Evolutionary conservation across 2,113 vertebrate species (phyloP), one percentile per base, ranked within the genome.

Genomic region (Notothenia coriiceps): DNA sequence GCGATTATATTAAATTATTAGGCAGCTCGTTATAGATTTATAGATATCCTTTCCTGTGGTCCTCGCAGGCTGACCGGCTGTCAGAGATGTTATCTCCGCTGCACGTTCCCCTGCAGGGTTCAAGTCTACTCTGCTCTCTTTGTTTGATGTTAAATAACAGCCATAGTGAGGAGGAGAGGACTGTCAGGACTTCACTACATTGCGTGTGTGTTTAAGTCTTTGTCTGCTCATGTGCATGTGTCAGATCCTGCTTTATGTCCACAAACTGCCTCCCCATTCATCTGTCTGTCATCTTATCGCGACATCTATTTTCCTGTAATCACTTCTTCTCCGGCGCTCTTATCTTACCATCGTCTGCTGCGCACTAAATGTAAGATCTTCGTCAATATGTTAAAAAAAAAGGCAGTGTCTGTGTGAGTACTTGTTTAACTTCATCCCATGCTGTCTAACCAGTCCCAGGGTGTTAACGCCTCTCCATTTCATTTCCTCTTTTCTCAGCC

Each of bases 221-320:
- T 79, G 84, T 50, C 47, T 62, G 40, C 54, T 61, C 52, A 18
- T 82, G 70, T 83, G 82, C 57, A 52, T 71, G 77, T 83, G 76
- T 86, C 75, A 60, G 82, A 69, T 70, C 46, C 77, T 80, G 68
- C 52, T 77, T 88, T 78, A 60, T 80, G 65, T 50, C 67, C 62
- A 63, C 72, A 87, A 57, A 85, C 80, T 54, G 29, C 68, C 20
- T 57, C 60, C 47, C 51, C 66, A 83, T 85, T 89, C 85, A 88
- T 86, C 76, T 61, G 84, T 77, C 82, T 77, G 86, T 85, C 87
- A 86, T 82, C 86, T 88, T 83, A 93, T 90, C 84, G 66, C 6
- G 52, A 90, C 82, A 64, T 84, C 74, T 77, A 25, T 56, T 78
- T 81, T 77, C 55, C 78, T 79, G 83, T 90, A 86, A 88, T 91